Evolutionary conservation across 2,797 vertebrate genomes (phyloP).

Genomic region (Dendrocincla fuliginosa): DNA sequence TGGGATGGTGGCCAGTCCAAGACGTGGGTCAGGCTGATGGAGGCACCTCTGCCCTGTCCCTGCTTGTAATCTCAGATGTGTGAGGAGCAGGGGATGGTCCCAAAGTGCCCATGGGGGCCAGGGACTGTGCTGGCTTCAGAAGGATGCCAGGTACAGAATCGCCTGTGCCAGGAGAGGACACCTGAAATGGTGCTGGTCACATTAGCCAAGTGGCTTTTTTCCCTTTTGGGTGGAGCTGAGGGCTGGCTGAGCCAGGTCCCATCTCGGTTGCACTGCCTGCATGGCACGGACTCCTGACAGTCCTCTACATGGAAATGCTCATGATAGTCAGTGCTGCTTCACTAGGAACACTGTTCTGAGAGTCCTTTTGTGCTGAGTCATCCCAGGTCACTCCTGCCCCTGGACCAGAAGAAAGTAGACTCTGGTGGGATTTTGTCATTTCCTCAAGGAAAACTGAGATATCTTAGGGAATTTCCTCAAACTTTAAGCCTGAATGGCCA

Average conservation of each 20-base stretch:
- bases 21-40: background rate
- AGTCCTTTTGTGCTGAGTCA: background rate
- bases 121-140: background rate
- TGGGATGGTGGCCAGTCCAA: background rate
- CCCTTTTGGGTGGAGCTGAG: background rate
- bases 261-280: accelerated
- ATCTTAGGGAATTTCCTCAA: background rate
- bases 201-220: background rate
- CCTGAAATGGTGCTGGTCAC: background rate
- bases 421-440: background rate
- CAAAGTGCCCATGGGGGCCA: background rate
- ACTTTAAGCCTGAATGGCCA: background rate
- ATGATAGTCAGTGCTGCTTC: background rate
- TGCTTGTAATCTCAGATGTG: background rate
- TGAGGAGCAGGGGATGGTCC: background rate
- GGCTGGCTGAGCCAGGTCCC: background rate
- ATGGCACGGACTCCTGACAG: background rate
- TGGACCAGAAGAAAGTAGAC: background rate
- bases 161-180: background rate
- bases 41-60: background rate
- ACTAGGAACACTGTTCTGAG: background rate
- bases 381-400: background rate
- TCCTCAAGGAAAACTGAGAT: accelerated
- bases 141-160: background rate
- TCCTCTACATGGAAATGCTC: background rate